Conservation (phyloP, 2,113 vertebrate species). For the Cnemophilus loriae region DNA sequence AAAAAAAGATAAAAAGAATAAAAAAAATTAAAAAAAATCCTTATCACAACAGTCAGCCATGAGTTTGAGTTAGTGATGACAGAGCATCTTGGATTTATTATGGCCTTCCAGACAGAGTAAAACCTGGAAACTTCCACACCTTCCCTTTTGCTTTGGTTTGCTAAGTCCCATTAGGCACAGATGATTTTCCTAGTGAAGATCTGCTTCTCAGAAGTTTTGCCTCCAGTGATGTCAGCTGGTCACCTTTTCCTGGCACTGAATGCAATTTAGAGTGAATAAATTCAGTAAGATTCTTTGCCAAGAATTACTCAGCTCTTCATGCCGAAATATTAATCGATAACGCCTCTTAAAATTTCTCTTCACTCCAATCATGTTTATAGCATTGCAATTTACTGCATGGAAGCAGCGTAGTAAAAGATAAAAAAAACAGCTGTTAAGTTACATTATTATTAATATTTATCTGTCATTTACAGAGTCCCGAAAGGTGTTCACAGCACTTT, state of each 20-base stretch:
- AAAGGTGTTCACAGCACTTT: constrained; percentile 28
- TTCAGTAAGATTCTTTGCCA: background rate
- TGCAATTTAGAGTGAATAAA: background rate
- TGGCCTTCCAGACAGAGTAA: background rate
- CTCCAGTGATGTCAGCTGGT: background rate
- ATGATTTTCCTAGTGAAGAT: background rate
- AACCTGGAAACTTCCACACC: background rate
- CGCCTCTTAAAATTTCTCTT: background rate
- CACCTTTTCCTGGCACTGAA: background rate
- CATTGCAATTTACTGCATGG: background rate
- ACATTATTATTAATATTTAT: constrained; percentile 31
- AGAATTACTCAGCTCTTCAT: background rate
- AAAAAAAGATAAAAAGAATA: background rate
- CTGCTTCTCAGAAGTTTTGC: background rate
- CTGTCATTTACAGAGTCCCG: constrained; percentile 24
- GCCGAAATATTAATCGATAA: constrained; percentile 14
- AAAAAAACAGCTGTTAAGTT: background rate
- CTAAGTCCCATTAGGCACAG: background rate
- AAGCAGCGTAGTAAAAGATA: background rate
- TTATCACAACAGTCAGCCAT: background rate
- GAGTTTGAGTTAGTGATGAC: background rate
- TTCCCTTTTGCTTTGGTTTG: background rate
- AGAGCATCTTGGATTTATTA: background rate
- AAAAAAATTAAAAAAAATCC: too few species aligned
- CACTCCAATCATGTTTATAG: constrained; percentile 23